These are phyloP conservation scores for Falco novaeseelandiae DNA, from an alignment of 2,797 vertebrate species.

Conservation along the genomic window DNA sequence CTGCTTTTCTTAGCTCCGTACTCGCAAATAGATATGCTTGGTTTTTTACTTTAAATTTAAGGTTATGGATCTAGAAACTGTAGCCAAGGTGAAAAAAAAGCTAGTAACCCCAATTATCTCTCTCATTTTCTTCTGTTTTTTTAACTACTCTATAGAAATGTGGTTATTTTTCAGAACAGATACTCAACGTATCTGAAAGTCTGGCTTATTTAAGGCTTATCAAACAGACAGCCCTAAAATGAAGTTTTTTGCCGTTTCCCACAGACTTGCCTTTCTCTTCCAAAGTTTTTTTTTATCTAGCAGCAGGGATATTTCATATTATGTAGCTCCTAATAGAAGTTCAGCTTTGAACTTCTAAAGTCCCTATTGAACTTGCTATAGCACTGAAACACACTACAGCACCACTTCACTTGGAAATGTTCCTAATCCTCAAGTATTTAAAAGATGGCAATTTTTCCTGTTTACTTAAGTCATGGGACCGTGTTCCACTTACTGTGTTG, in stretches of 20 bases:
- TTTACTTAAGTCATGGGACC: neutral
- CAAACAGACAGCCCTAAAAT: neutral
- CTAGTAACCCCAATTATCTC: neutral
- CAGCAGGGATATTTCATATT: neutral
- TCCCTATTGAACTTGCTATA: neutral
- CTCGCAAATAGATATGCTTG: neutral
- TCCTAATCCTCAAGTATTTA: neutral
- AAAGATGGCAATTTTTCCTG: neutral
- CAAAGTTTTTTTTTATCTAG: neutral
- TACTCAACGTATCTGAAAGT: neutral
- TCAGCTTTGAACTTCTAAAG: neutral
- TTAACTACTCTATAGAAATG: neutral
- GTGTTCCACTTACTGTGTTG: neutral
- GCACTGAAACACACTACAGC: neutral
- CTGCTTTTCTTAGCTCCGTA: neutral
- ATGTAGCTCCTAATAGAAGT: neutral
- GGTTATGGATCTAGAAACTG: neutral
- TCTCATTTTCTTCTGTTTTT: neutral
- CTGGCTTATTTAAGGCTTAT: neutral
- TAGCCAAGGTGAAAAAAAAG: neutral
- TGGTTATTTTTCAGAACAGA: neutral
- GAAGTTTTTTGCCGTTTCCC: neutral
- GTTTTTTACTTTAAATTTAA: neutral
- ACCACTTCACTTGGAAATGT: neutral
- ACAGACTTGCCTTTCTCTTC: neutral